Evolutionary conservation across 2,888 invertebrate genomes (phyloP).

Genomic region (Leptothorax acervorum): DNA sequence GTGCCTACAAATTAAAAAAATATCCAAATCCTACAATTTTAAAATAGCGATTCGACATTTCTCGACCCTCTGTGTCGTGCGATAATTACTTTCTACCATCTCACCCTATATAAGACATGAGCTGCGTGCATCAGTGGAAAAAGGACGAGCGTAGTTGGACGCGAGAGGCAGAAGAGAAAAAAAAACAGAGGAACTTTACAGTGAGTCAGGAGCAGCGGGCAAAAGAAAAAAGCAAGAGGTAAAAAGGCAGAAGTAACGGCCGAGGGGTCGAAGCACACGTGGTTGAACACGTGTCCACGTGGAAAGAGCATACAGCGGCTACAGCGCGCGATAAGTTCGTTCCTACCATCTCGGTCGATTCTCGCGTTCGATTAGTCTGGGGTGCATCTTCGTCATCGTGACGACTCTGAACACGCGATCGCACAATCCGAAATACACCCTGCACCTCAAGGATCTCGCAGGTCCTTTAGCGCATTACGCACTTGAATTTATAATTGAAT

Average conservation of each 20-base stretch:
- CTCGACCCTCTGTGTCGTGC: neutral
- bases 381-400: conserved; percentile 54
- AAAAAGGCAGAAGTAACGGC: conserved; percentile 70
- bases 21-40: neutral
- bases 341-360: conserved; percentile 61
- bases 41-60: neutral
- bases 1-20: neutral
- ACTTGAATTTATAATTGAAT: conserved; percentile 30
- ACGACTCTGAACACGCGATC: conserved; percentile 4
- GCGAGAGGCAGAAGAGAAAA: conserved; percentile 27
- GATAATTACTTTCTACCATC: neutral
- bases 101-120: conserved; percentile 36
- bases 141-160: conserved; percentile 14
- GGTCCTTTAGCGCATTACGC: conserved; percentile 1
- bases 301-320: conserved; percentile 48
- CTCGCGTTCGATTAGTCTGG: conserved; percentile 63
- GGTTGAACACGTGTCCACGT: conserved; percentile 81
- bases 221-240: conserved; percentile 58
- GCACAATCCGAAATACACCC: neutral
- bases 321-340: conserved; percentile 20
- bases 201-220: conserved; percentile 57
- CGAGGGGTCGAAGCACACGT: conserved; percentile 75
- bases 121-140: conserved; percentile 38
- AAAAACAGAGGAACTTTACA: conserved; percentile 39
- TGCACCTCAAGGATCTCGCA: neutral